phyloP scores from a whole-genome alignment of 2,888 invertebrate species.

The Nematopogon swammerdamellus region DNA sequence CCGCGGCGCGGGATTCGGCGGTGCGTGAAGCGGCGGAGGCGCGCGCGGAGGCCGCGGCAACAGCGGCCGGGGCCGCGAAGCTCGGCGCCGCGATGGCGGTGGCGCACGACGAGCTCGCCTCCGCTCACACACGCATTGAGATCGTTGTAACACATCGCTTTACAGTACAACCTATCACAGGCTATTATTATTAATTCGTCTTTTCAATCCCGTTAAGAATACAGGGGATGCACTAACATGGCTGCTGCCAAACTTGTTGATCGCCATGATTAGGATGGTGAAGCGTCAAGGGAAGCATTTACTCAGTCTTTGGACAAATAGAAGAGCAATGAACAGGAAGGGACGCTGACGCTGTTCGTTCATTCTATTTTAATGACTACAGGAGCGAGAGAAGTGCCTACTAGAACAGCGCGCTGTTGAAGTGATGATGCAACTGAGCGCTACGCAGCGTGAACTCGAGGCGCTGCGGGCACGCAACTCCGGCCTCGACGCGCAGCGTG shows the following conservation, averaged over 20 bases:
- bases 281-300: no score
- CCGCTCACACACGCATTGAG: conserved; percentile 31
- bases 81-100: conserved; percentile 25
- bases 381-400: conserved; percentile 35
- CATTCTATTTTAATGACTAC: not conserved
- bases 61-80: conserved; percentile 29
- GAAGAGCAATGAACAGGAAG: no score
- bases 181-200: no score
- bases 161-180: no score
- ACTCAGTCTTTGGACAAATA: conserved; percentile 1
- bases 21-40: conserved; percentile 28
- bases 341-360: no score
- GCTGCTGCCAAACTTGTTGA: no score
- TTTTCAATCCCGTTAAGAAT: no score
- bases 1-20: conserved; percentile 26
- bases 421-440: conserved; percentile 21
- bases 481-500: conserved; percentile 23
- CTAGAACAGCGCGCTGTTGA: conserved; percentile 35
- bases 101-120: conserved; percentile 27
- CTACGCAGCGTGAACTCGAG: conserved; percentile 28
- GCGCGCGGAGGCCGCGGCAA: conserved; percentile 31
- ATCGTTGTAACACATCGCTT: conserved; percentile 30
- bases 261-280: no score
- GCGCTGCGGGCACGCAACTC: conserved; percentile 29
- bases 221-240: conserved; percentile 1